Evolutionary conservation across 2,113 vertebrate species (phyloP), one percentile per base, ranked within the genome.

Genomic region (Bufo gargarizans): DNA sequence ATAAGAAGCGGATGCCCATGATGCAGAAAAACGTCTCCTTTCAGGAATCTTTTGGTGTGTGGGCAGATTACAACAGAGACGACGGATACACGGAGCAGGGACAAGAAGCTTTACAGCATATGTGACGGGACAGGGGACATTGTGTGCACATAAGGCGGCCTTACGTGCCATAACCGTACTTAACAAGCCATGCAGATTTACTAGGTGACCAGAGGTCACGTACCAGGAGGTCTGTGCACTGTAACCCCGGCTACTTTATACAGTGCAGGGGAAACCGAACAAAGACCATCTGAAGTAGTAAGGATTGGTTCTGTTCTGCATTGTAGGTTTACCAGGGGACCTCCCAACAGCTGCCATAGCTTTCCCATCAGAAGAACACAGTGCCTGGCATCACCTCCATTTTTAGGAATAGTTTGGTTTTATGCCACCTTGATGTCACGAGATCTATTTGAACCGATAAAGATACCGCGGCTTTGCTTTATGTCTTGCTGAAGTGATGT

Each of bases 41-140:
- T 76, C 96, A 95, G 12, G 94, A 91, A 80, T 91, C 95, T 77
- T 94, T 96, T 2, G 93, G 96, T 89, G 92, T 96, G 55, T 98
- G 97, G 97, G 92, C 94, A 1, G 91, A 93, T 82, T 96, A 94
- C 22, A 95, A 97, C 20, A 93, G 92, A 6, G 96, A 94, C 0
- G 96, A 96, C 11, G 93, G 94, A 53, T 97, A 97, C 94, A 99
- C 97, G 0, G 98, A 99, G 86, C 96, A 99, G 91, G 98, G 97
- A 78, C 96, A 98, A 91, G 98, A 99, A 92, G 98, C 98, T 22
- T 89, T 99, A 84, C 97, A 98, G 93, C 96, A 99, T 91, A 94
- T 99, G 95, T 99, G 97, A 97, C 91, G 53, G 0, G 19, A 76
- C 16, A 16, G 86, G 89, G 88, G 90, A 84, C 65, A 77, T 90